Conservation (phyloP, 1,140 invertebrate genomes). For the Oryctes rhinoceros region DNA sequence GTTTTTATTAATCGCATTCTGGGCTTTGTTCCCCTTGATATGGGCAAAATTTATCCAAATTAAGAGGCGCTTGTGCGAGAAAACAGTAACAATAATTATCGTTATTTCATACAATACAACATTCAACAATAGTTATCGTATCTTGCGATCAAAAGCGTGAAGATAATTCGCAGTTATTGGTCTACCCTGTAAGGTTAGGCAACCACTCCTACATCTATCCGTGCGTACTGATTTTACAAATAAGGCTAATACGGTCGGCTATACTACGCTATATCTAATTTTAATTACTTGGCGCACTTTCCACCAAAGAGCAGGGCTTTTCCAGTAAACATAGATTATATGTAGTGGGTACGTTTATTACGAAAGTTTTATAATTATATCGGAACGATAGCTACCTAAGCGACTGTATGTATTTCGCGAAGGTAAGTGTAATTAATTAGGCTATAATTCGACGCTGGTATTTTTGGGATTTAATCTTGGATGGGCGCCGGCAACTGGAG, state of each 20-base stretch:
- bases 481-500: background rate
- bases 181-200: too few species aligned
- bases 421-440: conserved; percentile 37
- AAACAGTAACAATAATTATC: too few species aligned
- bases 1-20: background rate
- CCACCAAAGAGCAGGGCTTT: background rate
- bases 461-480: conserved; percentile 23
- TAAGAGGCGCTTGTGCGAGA: too few species aligned
- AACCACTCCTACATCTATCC: too few species aligned
- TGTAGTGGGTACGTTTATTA: conserved; percentile 27
- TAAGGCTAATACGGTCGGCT: background rate
- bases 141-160: too few species aligned
- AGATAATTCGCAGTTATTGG: too few species aligned
- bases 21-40: too few species aligned
- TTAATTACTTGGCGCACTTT: background rate
- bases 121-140: too few species aligned
- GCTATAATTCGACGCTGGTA: conserved; percentile 13
- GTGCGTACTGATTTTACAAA: background rate
- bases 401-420: background rate
- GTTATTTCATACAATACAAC: too few species aligned
- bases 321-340: conserved; percentile 19
- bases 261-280: background rate
- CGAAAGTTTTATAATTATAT: conserved; percentile 38
- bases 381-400: background rate
- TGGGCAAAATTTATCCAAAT: too few species aligned